A percentile compares a stretch with the other conserved stretches of the same genome.
phyloP scores from a whole-genome alignment of 2,113 vertebrate genomes.

The Silurus meridionalis region DNA sequence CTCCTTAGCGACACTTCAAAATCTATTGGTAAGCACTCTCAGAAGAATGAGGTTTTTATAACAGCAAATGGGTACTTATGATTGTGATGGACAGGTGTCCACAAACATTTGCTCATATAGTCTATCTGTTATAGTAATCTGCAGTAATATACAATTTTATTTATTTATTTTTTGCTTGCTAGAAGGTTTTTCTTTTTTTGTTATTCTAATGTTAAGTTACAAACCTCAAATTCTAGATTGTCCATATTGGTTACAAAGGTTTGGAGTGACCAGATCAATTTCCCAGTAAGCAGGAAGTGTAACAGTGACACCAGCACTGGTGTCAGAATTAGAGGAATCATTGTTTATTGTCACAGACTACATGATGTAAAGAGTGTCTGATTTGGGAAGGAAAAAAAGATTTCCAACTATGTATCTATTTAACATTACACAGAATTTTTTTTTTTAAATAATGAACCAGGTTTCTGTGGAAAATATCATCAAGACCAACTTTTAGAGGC shows the following conservation, averaged over 20 bases:
- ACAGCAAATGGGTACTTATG: too few relatives aligned
- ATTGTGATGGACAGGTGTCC: background rate
- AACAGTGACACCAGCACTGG: background rate
- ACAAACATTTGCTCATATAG: background rate
- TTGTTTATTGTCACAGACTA: background rate
- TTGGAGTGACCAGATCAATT: background rate
- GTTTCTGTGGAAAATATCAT: background rate
- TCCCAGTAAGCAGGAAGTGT: background rate
- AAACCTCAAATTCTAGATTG: background rate
- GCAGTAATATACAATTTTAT: too few relatives aligned
- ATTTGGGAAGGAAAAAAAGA: background rate
- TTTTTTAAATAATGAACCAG: background rate
- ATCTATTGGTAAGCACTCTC: too few relatives aligned
- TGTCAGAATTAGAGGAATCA: background rate
- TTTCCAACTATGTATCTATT: background rate
- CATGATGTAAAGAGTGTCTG: background rate
- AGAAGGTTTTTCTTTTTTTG: background rate
- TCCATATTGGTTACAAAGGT: background rate
- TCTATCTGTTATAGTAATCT: background rate
- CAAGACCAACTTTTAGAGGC: background rate
- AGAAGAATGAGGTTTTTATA: too few relatives aligned
- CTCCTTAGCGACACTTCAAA: too few relatives aligned
- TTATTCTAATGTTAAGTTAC: background rate
- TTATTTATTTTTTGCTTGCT: background rate
- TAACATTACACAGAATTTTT: background rate